Conservation (phyloP, 2,888 invertebrate genomes). For the Oxycera nigricornis region DNA sequence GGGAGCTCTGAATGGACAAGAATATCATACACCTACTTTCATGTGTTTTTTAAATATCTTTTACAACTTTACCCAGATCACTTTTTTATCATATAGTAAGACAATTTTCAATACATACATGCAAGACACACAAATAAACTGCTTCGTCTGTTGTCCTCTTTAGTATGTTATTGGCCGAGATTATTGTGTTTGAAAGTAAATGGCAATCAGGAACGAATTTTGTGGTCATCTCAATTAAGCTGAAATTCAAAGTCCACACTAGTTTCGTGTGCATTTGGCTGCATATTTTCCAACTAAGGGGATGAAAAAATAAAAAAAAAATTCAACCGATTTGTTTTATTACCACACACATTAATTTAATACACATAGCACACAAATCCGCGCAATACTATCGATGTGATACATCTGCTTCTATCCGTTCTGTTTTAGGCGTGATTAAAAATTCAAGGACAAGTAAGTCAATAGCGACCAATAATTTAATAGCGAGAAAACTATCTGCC, state of each 20-base stretch:
- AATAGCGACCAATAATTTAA: not conserved
- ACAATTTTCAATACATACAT: constrained; percentile 64
- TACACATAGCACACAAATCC: not conserved
- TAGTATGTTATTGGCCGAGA: constrained; percentile 65
- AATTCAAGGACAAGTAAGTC: not conserved
- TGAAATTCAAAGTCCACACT: constrained; percentile 79
- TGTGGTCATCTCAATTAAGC: constrained; percentile 75
- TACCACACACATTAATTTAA: not conserved
- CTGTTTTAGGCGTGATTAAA: too few relatives aligned
- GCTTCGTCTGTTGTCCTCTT: constrained; percentile 60
- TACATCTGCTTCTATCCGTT: too few relatives aligned
- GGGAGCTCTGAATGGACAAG: too few relatives aligned
- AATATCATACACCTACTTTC: too few relatives aligned
- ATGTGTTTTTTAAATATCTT: too few relatives aligned
- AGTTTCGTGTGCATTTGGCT: constrained; percentile 71
- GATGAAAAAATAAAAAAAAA: not conserved
- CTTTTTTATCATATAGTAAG: too few relatives aligned
- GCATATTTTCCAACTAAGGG: constrained; percentile 54
- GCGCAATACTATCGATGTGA: not conserved
- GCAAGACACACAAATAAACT: constrained; percentile 63
- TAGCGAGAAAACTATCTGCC: too few relatives aligned
- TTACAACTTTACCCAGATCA: too few relatives aligned
- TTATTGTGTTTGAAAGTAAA: constrained; percentile 66
- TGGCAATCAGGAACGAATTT: constrained; percentile 69
- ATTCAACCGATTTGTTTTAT: not conserved